Percentiles rank a stretch among this genome's conserved stretches.
Conservation (phyloP, 1,140 invertebrate species). For the Drosophila biarmipes region DNA sequence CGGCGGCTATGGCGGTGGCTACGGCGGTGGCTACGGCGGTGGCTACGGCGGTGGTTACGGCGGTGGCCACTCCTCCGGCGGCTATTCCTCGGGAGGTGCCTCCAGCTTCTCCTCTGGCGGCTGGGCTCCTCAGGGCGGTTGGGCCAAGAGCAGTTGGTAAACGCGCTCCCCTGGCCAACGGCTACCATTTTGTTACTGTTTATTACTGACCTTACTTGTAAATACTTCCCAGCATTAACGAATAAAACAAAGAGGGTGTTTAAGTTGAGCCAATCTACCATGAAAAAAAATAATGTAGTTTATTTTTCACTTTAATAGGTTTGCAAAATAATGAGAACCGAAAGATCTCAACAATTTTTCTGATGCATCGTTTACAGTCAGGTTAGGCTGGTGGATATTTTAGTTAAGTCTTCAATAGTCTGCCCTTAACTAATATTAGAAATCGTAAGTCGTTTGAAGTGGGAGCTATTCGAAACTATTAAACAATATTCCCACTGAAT, state of each 20-base stretch:
- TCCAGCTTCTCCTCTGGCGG: constrained; percentile 52
- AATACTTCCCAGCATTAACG: constrained; percentile 14
- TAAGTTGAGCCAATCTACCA: background rate
- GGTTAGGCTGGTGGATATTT: too few species aligned
- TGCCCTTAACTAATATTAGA: too few species aligned
- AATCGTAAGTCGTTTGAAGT: too few species aligned
- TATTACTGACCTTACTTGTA: constrained; percentile 21
- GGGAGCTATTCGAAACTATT: constrained; percentile 3
- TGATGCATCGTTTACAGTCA: too few species aligned
- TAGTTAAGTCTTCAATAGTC: too few species aligned
- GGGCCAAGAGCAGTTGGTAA: constrained; percentile 65
- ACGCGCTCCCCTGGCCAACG: background rate
- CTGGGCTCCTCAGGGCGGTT: constrained; percentile 64
- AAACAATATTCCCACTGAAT: constrained; percentile 1
- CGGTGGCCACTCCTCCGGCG: constrained; percentile 41
- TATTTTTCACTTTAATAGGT: background rate
- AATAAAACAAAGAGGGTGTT: constrained; percentile 7
- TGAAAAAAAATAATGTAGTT: background rate
- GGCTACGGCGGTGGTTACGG: constrained; percentile 19
- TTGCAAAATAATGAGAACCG: too few species aligned
- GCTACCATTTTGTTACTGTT: background rate
- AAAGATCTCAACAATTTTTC: too few species aligned
- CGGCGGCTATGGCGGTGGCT: constrained; percentile 41
- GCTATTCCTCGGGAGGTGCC: constrained; percentile 37
- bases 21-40: constrained; percentile 21